Percentiles rank a stretch among this genome's conserved stretches.
These are phyloP conservation scores for Neoaliturus tenellus DNA, from an alignment of 2,888 invertebrate genomes.

Conservation along the genomic window DNA sequence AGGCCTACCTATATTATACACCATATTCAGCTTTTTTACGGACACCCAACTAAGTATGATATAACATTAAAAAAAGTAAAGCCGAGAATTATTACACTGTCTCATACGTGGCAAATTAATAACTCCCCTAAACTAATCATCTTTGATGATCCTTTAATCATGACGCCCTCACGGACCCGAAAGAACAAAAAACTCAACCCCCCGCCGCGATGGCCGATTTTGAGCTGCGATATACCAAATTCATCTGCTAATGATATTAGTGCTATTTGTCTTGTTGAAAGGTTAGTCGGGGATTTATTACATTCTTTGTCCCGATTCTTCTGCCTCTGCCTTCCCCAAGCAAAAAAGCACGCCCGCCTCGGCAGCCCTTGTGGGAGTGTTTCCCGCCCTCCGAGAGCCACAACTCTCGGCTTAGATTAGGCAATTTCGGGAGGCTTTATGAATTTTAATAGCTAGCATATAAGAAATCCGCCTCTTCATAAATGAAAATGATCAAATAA, in stretches of 20 bases:
- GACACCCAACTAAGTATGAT: no score
- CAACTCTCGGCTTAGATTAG: not conserved
- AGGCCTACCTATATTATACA: no score
- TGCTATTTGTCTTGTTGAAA: constrained; percentile 11
- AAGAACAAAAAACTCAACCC: not conserved
- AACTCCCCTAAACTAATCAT: no score
- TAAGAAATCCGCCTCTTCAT: no score
- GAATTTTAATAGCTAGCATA: not conserved
- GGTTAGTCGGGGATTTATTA: not conserved
- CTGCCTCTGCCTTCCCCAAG: not conserved
- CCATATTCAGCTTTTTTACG: no score
- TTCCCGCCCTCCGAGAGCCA: not conserved
- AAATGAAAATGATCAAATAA: no score
- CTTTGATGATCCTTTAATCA: not conserved
- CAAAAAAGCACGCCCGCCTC: not conserved
- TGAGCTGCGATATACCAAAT: not conserved
- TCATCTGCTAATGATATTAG: constrained; percentile 21
- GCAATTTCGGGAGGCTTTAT: not conserved
- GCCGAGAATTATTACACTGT: no score
- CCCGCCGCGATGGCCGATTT: not conserved
- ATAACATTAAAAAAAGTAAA: no score
- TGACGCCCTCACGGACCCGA: not conserved
- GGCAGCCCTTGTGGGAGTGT: not conserved
- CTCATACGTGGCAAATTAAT: no score
- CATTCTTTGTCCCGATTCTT: not conserved